Evolutionary conservation across 37 sponge, comb jelly and placozoan species (phyloP), one percentile per base, ranked within the genome.

Genomic region (Theonella swinhoei): DNA sequence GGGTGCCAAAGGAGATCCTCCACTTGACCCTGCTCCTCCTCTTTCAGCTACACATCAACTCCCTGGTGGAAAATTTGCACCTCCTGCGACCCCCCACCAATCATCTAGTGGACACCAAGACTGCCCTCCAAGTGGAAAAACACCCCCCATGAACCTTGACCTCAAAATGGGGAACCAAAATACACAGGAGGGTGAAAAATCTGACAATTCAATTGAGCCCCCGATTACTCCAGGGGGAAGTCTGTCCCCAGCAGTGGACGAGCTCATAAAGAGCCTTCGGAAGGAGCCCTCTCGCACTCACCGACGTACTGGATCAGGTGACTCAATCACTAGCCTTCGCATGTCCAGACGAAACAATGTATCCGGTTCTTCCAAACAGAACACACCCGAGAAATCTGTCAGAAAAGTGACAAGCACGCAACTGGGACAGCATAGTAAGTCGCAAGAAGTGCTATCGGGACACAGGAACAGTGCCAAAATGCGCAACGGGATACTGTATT

Each of bases 181-280:
- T 14, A 47, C 14, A 17, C 11, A 47, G 54, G 54, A 14, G 54
- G 54, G 54, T 14, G 7, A 7, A 14, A 47, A 47, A 47, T 47
- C 54, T 7, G 54, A 47, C 14, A 14, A 47, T 14, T 47, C 54
- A 17, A 7, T 47, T 25, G 47, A 24, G 33, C 43, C 64, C 26
- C 77, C 83, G 7, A 33, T 83, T 32, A 78, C 67, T 23, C 89
- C 83, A 8, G 79, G 82, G 0, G 89, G 89, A 0, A 84, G 42
- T 38, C 31, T 78, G 8, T 78, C 89, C 39, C 89, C 83, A 24
- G 73, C 58, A 58, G 89, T 89, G 58, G 47, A 64, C 17, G 64
- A 70, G 26, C 40, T 89, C 33, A 35, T 89, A 2, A 60, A 78
- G 70, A 84, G 85, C 60, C 28, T 84, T 31, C 33, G 20, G 54